A percentile compares a stretch with the other conserved stretches of the same genome.
Evolutionary conservation across 2,113 vertebrate species (phyloP).

Genomic region (Sinocyclocheilus rhinocerous): DNA sequence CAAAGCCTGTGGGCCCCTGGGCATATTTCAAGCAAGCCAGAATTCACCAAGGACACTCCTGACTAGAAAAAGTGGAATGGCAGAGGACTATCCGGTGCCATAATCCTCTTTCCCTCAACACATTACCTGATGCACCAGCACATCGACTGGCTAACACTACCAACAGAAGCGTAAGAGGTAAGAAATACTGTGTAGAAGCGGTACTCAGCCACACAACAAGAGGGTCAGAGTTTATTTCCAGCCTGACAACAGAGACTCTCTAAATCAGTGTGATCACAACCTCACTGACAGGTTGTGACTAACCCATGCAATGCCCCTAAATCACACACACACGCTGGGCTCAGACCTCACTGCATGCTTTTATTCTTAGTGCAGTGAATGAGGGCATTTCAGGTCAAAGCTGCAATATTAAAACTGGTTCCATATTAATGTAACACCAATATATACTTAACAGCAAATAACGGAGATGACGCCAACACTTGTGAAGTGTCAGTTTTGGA

Average conservation of each 20-base stretch:
- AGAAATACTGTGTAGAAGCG: background rate
- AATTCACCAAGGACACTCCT: conserved; percentile 29
- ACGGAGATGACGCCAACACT: background rate
- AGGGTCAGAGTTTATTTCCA: conserved; percentile 19
- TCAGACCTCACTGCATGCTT: background rate
- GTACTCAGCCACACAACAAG: background rate
- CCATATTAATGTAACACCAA: background rate
- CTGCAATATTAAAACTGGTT: background rate
- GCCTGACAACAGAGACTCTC: conserved; percentile 9
- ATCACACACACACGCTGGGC: background rate
- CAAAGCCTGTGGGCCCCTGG: conserved; percentile 46
- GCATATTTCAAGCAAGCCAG: conserved; percentile 38
- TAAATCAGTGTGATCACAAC: conserved; percentile 2
- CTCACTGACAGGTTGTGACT: conserved; percentile 14
- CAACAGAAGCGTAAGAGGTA: background rate
- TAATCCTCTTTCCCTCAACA: conserved; percentile 31
- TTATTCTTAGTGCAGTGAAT: conserved; percentile 2
- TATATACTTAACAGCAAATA: too few species aligned
- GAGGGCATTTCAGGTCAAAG: conserved; percentile 1
- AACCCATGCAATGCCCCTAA: conserved; percentile 18
- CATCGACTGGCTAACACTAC: conserved; percentile 17
- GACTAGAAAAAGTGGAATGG: conserved; percentile 18
- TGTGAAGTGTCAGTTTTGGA: too few species aligned
- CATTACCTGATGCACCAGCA: conserved; percentile 13
- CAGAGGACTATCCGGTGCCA: conserved; percentile 14